Conservation (phyloP, 2,888 invertebrate genomes). For the Lacanobia oleracea region DNA sequence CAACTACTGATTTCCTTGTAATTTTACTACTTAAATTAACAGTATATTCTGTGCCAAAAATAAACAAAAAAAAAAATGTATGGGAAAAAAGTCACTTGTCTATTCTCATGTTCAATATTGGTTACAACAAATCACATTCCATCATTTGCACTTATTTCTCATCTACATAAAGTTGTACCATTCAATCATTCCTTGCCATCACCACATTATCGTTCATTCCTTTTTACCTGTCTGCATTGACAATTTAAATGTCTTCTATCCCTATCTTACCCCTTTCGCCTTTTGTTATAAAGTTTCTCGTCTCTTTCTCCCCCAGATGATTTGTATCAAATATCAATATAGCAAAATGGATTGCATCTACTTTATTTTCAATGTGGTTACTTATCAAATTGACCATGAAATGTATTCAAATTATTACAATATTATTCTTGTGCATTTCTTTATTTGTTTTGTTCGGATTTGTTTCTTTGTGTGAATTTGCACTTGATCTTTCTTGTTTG, state of each 20-base stretch:
- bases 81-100: conserved; percentile 42
- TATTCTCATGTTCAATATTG: conserved; percentile 52
- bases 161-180: conserved; percentile 55
- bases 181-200: conserved; percentile 55
- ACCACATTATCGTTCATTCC: conserved; percentile 26
- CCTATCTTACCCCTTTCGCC: conserved; percentile 17
- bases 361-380: conserved; percentile 75
- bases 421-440: conserved; percentile 55
- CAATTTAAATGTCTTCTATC: conserved; percentile 38
- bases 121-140: conserved; percentile 53
- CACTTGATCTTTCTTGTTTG: conserved; percentile 72
- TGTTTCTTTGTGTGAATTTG: conserved; percentile 68
- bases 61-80: conserved; percentile 1
- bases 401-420: conserved; percentile 78
- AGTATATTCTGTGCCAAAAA: background rate
- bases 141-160: conserved; percentile 43
- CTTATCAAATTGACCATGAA: conserved; percentile 86
- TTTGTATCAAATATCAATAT: conserved; percentile 84
- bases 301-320: conserved; percentile 56
- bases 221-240: conserved; percentile 41
- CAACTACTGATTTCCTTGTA: too few relatives aligned
- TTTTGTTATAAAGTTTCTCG: background rate
- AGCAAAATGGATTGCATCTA: conserved; percentile 66
- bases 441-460: conserved; percentile 40
- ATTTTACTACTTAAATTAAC: too few relatives aligned